A percentile compares a stretch with the other conserved stretches of the same genome.
Evolutionary conservation across 1,140 invertebrate genomes (phyloP).

Genomic region (Halesus radiatus): DNA sequence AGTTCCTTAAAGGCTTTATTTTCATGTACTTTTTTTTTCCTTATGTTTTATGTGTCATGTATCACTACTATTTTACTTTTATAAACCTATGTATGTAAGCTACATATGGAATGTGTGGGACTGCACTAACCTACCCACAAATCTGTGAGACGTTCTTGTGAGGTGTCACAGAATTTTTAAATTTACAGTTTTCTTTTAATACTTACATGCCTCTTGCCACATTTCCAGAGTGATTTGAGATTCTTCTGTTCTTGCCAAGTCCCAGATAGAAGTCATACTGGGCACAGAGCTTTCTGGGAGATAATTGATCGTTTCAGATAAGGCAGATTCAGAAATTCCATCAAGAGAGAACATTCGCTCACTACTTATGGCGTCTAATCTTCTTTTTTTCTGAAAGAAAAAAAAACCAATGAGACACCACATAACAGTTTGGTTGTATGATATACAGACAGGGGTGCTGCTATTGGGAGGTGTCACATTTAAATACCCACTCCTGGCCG

Average conservation of each 20-base stretch:
- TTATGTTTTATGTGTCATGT: no score
- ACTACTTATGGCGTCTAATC: neutral
- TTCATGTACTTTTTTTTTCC: no score
- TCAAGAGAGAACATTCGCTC: neutral
- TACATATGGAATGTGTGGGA: no score
- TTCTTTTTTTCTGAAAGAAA: neutral
- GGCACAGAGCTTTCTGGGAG: neutral
- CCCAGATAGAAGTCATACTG: constrained; percentile 43
- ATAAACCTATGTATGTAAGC: no score
- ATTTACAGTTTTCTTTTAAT: no score
- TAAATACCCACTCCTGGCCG: neutral
- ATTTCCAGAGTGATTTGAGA: constrained; percentile 40
- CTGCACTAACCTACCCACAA: no score
- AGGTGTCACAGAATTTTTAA: no score
- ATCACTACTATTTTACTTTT: no score
- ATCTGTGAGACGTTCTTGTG: no score
- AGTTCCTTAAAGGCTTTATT: no score
- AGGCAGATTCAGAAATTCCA: neutral
- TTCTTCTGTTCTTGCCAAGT: constrained; percentile 45
- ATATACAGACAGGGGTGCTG: no score
- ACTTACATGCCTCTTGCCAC: constrained; percentile 55
- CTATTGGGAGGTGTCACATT: neutral
- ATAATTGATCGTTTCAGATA: neutral
- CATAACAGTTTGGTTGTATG: no score
- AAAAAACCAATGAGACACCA: neutral